These are phyloP conservation scores for Pygmarrhopalites habei DNA, from an alignment of 1,140 invertebrate species.

Conservation along the genomic window DNA sequence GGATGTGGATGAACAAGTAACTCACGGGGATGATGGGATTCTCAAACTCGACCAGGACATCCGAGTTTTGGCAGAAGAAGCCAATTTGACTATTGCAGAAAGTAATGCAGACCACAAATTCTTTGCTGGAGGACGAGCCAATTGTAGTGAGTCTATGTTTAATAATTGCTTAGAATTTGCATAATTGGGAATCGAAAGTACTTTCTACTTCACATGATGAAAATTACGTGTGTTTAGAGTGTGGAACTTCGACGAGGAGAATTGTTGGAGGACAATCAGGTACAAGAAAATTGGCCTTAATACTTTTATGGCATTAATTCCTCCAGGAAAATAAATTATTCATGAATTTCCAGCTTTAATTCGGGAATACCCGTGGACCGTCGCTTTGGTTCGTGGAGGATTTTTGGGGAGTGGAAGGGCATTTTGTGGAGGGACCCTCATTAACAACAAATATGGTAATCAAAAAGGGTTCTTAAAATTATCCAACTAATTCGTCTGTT, in stretches of 20 bases:
- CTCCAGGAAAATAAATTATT: conserved; percentile 9
- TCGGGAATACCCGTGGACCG: conserved; percentile 26
- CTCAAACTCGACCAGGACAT: neutral
- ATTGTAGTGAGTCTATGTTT: neutral
- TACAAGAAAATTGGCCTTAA: too few species aligned
- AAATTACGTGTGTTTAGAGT: neutral
- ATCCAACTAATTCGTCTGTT: neutral
- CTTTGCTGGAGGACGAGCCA: neutral
- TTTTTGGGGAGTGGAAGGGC: neutral
- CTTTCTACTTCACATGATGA: neutral
- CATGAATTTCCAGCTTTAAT: conserved; percentile 20
- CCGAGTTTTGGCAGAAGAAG: neutral
- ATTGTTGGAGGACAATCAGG: too few species aligned
- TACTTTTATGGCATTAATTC: too few species aligned
- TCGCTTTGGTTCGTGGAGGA: neutral
- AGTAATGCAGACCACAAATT: neutral
- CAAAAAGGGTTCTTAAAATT: neutral
- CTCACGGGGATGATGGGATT: neutral
- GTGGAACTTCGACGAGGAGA: neutral
- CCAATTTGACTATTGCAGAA: neutral
- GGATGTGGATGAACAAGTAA: neutral
- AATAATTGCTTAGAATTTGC: too few species aligned
- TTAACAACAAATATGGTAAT: conserved; percentile 28
- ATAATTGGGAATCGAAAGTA: too few species aligned
- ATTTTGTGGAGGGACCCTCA: conserved; percentile 23